Percentiles rank a stretch among this genome's conserved stretches.
These are phyloP conservation scores for Pluvialis apricaria DNA, from an alignment of 2,113 vertebrate species.

Conservation along the genomic window DNA sequence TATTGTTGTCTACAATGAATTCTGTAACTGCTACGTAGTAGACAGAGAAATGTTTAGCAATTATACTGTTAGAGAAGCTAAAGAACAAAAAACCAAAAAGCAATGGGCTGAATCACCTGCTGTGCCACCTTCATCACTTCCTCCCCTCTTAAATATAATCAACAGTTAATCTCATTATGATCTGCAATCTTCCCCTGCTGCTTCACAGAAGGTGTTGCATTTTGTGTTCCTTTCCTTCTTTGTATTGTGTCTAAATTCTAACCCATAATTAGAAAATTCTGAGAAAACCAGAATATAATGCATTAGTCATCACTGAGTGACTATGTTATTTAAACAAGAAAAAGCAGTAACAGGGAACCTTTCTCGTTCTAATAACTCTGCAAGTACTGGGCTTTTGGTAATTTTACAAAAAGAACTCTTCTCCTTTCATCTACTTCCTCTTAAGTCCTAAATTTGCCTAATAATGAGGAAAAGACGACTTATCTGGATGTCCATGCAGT, in stretches of 20 bases:
- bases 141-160: not conserved
- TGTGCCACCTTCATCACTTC: not conserved
- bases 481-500: not conserved
- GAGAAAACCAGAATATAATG: not conserved
- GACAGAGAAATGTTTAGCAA: not conserved
- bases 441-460: not conserved
- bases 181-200: not conserved
- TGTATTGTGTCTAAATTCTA: not conserved
- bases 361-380: not conserved
- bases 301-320: not conserved
- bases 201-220: conserved; percentile 14
- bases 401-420: not conserved
- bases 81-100: not conserved
- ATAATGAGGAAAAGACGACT: not conserved
- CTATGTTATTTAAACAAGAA: not conserved
- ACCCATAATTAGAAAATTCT: not conserved
- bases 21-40: not conserved
- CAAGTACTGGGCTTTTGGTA: not conserved
- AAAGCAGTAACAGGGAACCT: not conserved
- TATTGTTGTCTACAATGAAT: not conserved
- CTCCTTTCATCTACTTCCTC: not conserved
- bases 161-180: not conserved
- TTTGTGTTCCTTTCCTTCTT: not conserved
- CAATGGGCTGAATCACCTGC: not conserved
- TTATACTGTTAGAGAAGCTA: not conserved